Conservation (phyloP, 2,888 invertebrate species). For the Sialis fuliginosa region DNA sequence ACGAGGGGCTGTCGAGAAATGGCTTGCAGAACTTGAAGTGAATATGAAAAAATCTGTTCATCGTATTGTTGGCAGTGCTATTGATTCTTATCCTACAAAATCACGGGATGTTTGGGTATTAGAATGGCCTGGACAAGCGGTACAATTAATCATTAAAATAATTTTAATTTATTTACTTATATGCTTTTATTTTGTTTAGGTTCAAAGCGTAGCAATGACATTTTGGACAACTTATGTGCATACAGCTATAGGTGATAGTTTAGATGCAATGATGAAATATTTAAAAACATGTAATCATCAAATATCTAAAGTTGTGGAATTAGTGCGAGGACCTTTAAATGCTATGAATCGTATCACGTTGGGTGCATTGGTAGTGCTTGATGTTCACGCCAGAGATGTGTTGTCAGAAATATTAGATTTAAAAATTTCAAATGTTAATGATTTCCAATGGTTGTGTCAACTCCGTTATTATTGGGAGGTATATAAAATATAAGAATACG, state of each 20-base stretch:
- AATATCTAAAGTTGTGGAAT: conserved; percentile 63
- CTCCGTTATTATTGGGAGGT: conserved; percentile 77
- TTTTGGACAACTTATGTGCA: conserved; percentile 88
- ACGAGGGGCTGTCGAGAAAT: conserved; percentile 90
- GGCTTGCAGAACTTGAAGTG: conserved; percentile 74
- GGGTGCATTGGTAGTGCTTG: conserved; percentile 77
- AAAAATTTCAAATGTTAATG: conserved; percentile 49
- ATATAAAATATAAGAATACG: conserved; percentile 8
- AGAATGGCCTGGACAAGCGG: conserved; percentile 84
- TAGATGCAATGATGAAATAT: conserved; percentile 40
- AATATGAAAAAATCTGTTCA: conserved; percentile 82
- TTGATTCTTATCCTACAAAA: conserved; percentile 49
- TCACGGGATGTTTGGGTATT: conserved; percentile 66
- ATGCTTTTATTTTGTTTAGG: conserved; percentile 20
- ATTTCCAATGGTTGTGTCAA: conserved; percentile 83
- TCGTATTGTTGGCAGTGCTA: conserved; percentile 46
- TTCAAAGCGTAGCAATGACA: conserved; percentile 67
- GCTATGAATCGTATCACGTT: conserved; percentile 77
- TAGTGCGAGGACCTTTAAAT: conserved; percentile 74
- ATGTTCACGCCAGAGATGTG: conserved; percentile 86
- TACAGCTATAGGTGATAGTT: conserved; percentile 43
- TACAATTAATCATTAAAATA: conserved; percentile 16
- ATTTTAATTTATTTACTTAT: conserved; percentile 2
- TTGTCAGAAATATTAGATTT: conserved; percentile 47
- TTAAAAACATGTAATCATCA: conserved; percentile 55